phyloP scores from a whole-genome alignment of 1,140 invertebrate species.

The Danaus melanippus region DNA sequence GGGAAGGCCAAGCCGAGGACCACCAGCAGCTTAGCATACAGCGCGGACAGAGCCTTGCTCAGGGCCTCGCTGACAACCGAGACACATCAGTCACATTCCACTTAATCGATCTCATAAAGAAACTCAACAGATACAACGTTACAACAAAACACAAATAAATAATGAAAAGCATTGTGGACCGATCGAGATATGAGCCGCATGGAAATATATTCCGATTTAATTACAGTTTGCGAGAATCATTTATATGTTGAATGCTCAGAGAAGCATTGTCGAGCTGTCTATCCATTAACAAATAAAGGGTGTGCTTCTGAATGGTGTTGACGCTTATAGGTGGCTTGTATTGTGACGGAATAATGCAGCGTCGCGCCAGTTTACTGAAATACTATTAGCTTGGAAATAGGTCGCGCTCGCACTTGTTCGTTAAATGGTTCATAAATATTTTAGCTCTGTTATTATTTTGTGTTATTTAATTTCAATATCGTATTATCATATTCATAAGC shows the following conservation, averaged over 20 bases:
- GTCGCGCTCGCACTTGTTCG: conserved; percentile 11
- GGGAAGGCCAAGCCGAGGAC: conserved; percentile 83
- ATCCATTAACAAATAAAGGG: conserved; percentile 50
- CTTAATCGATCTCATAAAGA: background rate
- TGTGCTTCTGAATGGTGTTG: conserved; percentile 42
- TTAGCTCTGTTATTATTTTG: conserved; percentile 1
- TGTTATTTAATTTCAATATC: background rate
- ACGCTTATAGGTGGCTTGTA: conserved; percentile 33
- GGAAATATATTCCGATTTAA: conserved; percentile 30
- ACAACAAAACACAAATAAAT: conserved; percentile 1
- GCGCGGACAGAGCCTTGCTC: conserved; percentile 77
- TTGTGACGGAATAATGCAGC: conserved; percentile 35
- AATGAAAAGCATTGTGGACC: background rate
- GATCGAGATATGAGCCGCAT: conserved; percentile 8
- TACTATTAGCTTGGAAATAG: conserved; percentile 35
- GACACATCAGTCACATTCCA: background rate
- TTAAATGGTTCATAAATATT: background rate
- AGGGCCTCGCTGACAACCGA: conserved; percentile 66
- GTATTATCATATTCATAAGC: no score
- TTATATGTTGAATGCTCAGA: conserved; percentile 28
- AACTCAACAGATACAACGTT: conserved; percentile 1
- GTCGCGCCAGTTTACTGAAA: conserved; percentile 22
- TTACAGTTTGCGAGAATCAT: conserved; percentile 27
- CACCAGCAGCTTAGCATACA: conserved; percentile 85
- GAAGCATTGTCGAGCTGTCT: conserved; percentile 39